Base-by-base conservation (phyloP, 2,888 invertebrate genomes). In the Orchestes rusci region DNA sequence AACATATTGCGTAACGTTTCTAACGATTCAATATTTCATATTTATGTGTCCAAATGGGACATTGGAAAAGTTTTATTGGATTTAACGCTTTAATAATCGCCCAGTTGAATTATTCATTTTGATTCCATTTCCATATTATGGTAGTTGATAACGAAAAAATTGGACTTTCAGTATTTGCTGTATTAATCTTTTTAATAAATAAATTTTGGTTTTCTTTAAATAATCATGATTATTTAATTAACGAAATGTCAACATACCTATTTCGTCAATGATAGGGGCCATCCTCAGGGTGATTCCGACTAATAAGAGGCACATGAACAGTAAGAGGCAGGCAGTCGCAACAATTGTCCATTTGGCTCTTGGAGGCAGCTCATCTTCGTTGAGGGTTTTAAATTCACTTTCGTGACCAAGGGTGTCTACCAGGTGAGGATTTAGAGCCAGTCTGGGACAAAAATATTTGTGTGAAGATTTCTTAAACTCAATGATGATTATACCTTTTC, bases 211-310 rank as follows among this genome's bases (percentile, higher is more conserved):
- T 2, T 10, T 34, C 19, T 34, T 2, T 34, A 18, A 34, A 16
- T 16, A 18, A 2, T 8, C 2, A 20, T 16, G 28, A 19, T 27
- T 15, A 28, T 27, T 8, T 23, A 10, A 27, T 20, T 5, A 3
- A 5, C 10, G 10, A 23, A 5, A 23, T 23, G 16, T 33, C 4
- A 15, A 29, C 87, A 83, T 70, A 93, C 93, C 92, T 84, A 93
- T 88, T 62, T 92, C 92, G 65, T 94, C 93, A 61, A 94, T 94
- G 55, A 93, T 83, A 8, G 93, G 93, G 10, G 93, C 92, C 90
- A 94, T 91, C 52, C 92, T 75, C 19, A 94, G 73, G 3, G 93
- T 93, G 43, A 93, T 85, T 12, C 92, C 93, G 19, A 94, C 92
- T 48, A 94, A 73, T 53, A 93, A 74, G 59, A 94, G 77, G 69